phyloP scores from a whole-genome alignment of 2,888 invertebrate genomes.

The Monoplex corrugatus region DNA sequence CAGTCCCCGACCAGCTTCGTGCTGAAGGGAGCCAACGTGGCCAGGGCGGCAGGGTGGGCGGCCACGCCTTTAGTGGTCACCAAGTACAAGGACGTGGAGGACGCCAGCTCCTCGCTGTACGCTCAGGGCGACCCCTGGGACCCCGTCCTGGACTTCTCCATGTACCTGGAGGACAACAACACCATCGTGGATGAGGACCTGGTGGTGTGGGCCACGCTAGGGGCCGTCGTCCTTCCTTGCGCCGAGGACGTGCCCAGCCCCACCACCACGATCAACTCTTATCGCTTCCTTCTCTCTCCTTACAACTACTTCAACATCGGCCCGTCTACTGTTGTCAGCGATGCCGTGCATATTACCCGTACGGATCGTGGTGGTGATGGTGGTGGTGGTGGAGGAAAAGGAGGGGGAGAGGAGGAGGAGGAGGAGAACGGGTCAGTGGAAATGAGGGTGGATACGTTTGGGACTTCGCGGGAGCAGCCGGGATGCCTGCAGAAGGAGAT shows the following conservation, averaged over 20 bases:
- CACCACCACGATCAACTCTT: slow-evolving; percentile 68
- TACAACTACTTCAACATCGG: slow-evolving; percentile 77
- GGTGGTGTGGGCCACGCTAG: slow-evolving; percentile 77
- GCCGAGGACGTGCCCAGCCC: slow-evolving; percentile 77
- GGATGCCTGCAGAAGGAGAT: slow-evolving; percentile 55
- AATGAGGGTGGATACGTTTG: slow-evolving; percentile 52
- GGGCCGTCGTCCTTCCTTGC: slow-evolving; percentile 73
- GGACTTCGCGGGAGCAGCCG: slow-evolving; percentile 51
- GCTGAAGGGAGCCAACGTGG: slow-evolving; percentile 63
- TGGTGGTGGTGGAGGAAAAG: slow-evolving; percentile 32
- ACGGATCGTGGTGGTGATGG: slow-evolving; percentile 37
- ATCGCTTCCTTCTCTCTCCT: slow-evolving; percentile 70
- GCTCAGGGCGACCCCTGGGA: slow-evolving; percentile 74
- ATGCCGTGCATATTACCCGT: slow-evolving; percentile 65
- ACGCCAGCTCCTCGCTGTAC: slow-evolving; percentile 72
- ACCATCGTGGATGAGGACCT: slow-evolving; percentile 74
- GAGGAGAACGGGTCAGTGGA: slow-evolving; percentile 29
- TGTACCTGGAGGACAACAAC: slow-evolving; percentile 74
- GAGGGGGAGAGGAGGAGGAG: neutral
- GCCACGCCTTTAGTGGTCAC: slow-evolving; percentile 73
- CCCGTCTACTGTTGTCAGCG: slow-evolving; percentile 71
- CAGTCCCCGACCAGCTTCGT: slow-evolving; percentile 65
- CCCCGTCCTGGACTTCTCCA: slow-evolving; percentile 72
- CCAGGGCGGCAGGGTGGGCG: slow-evolving; percentile 72
- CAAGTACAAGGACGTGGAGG: slow-evolving; percentile 72